These are phyloP conservation scores for Scortum barcoo DNA, from an alignment of 2,113 vertebrate genomes.

Conservation along the genomic window DNA sequence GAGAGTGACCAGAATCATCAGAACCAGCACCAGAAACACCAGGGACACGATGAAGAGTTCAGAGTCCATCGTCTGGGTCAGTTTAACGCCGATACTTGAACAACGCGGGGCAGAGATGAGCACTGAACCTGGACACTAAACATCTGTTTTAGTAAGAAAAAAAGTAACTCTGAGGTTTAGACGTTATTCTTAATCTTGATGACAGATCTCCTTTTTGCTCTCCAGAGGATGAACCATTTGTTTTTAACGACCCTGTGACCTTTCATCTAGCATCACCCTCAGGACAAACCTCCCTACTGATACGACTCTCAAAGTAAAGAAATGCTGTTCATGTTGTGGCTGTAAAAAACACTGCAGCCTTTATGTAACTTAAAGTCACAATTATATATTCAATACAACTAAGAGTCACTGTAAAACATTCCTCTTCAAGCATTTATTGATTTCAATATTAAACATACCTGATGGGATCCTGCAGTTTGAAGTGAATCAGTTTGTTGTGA, in stretches of 20 bases:
- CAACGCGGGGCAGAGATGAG: neutral
- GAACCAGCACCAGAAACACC: constrained; percentile 39
- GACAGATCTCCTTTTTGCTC: neutral
- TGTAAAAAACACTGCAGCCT: neutral
- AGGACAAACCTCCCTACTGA: too few species aligned
- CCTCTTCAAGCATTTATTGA: neutral
- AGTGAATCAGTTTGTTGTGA: neutral
- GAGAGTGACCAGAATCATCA: constrained; percentile 37
- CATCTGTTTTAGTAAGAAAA: neutral
- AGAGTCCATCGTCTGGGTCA: neutral
- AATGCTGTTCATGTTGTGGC: neutral
- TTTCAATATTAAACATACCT: neutral
- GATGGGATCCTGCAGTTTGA: neutral
- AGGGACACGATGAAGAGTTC: constrained; percentile 37
- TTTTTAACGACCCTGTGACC: too few species aligned
- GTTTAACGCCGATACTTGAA: neutral
- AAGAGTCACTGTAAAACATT: neutral
- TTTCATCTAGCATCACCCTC: too few species aligned
- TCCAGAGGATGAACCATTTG: too few species aligned
- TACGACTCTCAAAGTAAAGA: too few species aligned
- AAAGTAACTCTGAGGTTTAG: neutral
- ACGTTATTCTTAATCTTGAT: neutral
- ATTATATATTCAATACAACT: too few species aligned
- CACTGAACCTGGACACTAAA: neutral
- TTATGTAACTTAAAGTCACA: neutral